Conservation (phyloP, 1,140 invertebrate genomes). For the Diabrotica virgifera region DNA sequence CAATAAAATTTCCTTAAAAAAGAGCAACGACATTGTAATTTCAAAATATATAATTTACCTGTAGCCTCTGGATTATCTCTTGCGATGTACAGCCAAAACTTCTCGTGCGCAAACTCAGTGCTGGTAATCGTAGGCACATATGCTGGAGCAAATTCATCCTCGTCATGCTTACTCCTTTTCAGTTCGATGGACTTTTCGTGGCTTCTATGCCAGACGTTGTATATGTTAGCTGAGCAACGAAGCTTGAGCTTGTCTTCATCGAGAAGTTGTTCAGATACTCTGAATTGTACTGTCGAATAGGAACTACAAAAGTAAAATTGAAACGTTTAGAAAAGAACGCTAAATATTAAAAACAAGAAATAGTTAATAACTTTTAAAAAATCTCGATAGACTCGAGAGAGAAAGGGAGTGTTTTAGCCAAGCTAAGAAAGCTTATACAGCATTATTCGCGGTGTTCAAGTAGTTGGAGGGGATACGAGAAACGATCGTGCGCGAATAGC, state of each 20-base stretch:
- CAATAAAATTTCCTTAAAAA: too few relatives aligned
- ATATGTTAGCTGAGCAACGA: constrained; percentile 56
- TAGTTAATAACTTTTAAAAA: too few relatives aligned
- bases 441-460: too few relatives aligned
- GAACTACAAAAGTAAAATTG: constrained; percentile 42
- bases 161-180: constrained; percentile 42
- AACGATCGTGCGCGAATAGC: too few relatives aligned
- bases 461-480: too few relatives aligned
- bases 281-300: constrained; percentile 37
- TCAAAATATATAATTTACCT: not conserved
- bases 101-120: constrained; percentile 12
- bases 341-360: too few relatives aligned
- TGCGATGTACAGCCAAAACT: constrained; percentile 11
- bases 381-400: too few relatives aligned
- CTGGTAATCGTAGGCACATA: constrained; percentile 8
- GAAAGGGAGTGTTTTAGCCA: too few relatives aligned
- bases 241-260: constrained; percentile 53
- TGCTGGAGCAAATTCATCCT: not conserved
- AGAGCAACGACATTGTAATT: too few relatives aligned
- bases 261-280: constrained; percentile 49
- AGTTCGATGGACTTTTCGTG: constrained; percentile 57
- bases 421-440: too few relatives aligned
- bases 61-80: constrained; percentile 10
- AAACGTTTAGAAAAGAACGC: too few relatives aligned
- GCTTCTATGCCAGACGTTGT: constrained; percentile 58